Evolutionary conservation across 2,888 invertebrate species (phyloP).

Genomic region (Malthinus flaveolus): DNA sequence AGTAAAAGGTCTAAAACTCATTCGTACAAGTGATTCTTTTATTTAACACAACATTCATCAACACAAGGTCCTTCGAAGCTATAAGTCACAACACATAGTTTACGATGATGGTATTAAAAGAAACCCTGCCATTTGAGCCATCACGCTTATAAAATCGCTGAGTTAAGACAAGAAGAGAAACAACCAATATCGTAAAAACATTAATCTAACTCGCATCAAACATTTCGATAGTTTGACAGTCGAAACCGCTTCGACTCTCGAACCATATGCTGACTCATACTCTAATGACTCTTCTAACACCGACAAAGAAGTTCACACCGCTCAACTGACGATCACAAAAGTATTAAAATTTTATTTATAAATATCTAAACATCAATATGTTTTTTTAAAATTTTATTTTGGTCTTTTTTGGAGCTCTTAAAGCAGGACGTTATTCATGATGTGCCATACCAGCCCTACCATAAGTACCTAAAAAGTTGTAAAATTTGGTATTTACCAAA

Average conservation of each 20-base stretch:
- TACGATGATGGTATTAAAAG: not conserved
- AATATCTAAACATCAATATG: constrained; percentile 15
- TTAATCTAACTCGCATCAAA: constrained; percentile 54
- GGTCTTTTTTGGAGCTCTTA: too few relatives aligned
- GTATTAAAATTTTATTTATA: constrained; percentile 26
- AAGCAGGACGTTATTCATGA: too few relatives aligned
- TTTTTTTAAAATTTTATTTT: too few relatives aligned
- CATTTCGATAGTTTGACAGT: constrained; percentile 49
- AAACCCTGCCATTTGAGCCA: constrained; percentile 5
- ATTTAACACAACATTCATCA: too few relatives aligned
- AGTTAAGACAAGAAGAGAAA: constrained; percentile 44
- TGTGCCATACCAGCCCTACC: too few relatives aligned
- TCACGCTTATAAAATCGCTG: constrained; percentile 37
- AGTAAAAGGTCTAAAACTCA: too few relatives aligned
- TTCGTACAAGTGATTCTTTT: too few relatives aligned
- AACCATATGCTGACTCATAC: constrained; percentile 44
- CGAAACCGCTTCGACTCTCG: constrained; percentile 39
- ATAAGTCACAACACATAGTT: not conserved
- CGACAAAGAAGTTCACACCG: constrained; percentile 46
- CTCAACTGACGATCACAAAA: constrained; percentile 39
- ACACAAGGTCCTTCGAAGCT: too few relatives aligned
- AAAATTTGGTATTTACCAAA: too few relatives aligned
- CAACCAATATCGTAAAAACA: constrained; percentile 52
- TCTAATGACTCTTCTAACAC: constrained; percentile 47
- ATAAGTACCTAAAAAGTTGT: too few relatives aligned